Percentiles rank a stretch among this genome's conserved stretches.
Conservation (phyloP, 2,113 vertebrate species). For the Symphodus melops region DNA sequence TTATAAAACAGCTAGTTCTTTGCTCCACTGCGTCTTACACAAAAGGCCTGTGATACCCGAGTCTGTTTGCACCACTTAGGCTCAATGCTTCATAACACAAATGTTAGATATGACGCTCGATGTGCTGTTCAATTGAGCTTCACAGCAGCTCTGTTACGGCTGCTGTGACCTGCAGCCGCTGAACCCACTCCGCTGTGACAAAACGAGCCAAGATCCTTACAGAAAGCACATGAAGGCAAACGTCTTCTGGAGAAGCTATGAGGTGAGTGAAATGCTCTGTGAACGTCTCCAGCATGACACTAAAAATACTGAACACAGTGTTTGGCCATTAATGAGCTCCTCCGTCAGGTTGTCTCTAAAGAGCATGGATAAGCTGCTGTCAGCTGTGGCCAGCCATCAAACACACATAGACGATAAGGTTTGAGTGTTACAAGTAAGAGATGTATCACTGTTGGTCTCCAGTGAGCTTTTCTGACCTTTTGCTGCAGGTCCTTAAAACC, state of each 20-base stretch:
- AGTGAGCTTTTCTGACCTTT: constrained; percentile 21
- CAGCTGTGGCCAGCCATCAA: constrained; percentile 71
- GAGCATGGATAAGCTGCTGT: constrained; percentile 53
- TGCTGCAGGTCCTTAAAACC: constrained; percentile 18
- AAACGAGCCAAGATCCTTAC: constrained; percentile 57
- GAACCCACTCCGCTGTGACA: constrained; percentile 53
- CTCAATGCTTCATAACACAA: constrained; percentile 81
- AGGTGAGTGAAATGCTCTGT: constrained; percentile 48
- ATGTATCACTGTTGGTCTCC: constrained; percentile 39
- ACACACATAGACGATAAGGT: constrained; percentile 64
- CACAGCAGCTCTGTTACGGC: constrained; percentile 46
- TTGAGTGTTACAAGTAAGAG: constrained; percentile 24
- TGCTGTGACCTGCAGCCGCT: constrained; percentile 54
- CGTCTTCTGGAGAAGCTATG: constrained; percentile 10
- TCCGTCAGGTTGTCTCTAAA: constrained; percentile 42
- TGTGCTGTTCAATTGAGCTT: constrained; percentile 79
- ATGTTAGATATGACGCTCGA: constrained; percentile 76
- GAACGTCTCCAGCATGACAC: constrained; percentile 47
- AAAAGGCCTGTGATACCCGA: constrained; percentile 48
- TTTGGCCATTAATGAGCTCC: constrained; percentile 51
- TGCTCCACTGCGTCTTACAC: constrained; percentile 17
- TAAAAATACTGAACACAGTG: constrained; percentile 58
- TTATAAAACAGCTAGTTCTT: constrained; percentile 27
- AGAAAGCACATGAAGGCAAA: constrained; percentile 33
- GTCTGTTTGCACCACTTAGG: constrained; percentile 76